Evolutionary conservation across 2,113 vertebrate genomes (phyloP), one percentile per base, ranked within the genome.

Genomic region (Pseudorectes ferrugineus): DNA sequence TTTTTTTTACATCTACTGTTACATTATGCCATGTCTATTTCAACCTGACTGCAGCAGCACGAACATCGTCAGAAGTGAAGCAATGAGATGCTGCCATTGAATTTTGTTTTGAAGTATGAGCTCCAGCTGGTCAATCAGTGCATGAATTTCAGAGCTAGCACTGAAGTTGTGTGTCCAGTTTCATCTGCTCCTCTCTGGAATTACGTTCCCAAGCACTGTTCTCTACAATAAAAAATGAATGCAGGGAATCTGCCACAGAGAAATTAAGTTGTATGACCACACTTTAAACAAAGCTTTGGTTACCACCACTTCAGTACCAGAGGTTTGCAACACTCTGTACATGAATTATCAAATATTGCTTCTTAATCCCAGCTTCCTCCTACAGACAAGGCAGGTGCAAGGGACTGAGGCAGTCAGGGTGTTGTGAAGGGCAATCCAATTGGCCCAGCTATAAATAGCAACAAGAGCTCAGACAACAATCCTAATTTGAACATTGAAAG

Each of bases 181-280:
- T 89, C 57, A 78, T 43, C 55, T 74, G 55, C 76, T 74, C 21
- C 51, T 38, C 76, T 63, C 61, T 40, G 33, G 48, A 87, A 84
- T 23, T 54, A 80, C 0, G 0, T 35, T 84, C 20, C 40, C 1
- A 2, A 70, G 43, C 43, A 49, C 6, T 85, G 48, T 2, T 77
- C 26, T 38, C 59, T 45, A 45, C 14, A 45, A 42, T 22, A 66
- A 58, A 63, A 42, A 51, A 61, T 1, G 5, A 85, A 54, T 1
- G 12, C 31, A 71, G n/a, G 10, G 46, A 82, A 29, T 14, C 43
- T 75, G 33, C 62, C 1, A 2, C 1, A 2, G 62, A 75, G 40
- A 78, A 87, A 40, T 62, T 24, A 40, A 51, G 22, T 65, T 86
- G 31, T 19, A 45, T 1, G 7, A 67, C 2, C 59, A 45, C 11